Evolutionary conservation across 2,888 invertebrate species (phyloP), one percentile per base, ranked within the genome.

Genomic region (Rhimphoctona megacephalus): DNA sequence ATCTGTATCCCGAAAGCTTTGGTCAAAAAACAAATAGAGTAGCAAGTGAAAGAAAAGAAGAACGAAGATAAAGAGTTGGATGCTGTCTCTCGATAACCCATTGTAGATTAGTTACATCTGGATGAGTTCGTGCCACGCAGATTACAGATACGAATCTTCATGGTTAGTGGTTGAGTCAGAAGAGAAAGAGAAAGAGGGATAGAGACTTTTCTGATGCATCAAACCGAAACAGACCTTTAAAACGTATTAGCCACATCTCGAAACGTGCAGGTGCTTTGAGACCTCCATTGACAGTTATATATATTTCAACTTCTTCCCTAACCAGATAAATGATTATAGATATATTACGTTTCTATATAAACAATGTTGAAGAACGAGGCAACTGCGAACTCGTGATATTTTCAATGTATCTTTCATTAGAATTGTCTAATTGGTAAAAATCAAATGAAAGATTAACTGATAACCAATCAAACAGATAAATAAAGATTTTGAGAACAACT

Each of bases 51-150:
- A 73, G 78, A 74, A 46, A 76, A 66, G 72, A 72, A 67, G 57
- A 61, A 64, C 43, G 17, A 57, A 72, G 81, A 77, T 36, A 79
- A 54, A 64, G 83, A 83, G 77, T 81, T 78, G 84, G 84, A 86
- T 86, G 78, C 66, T 81, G 81, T 78, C 84, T 86, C 84, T 81
- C 86, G 86, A 86, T 86, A 86, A 86, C 81, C 86, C 86, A 86
- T 86, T 86, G 86, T 86, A 84, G 86, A 84, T 84, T 84, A 84
- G 84, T 74, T 74, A 84, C 86, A 84, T 86, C 86, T 86, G 86
- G 86, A 86, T 86, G 86, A 86, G 86, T 84, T 86, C 86, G 86
- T 86, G 86, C 84, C 81, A 84, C 78, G 86, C 81, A 84, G 86
- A 86, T 86, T 86, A 86, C 39, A 81, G 86, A 86, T 86, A 84